Conservation (phyloP, 2,797 vertebrate genomes). For the Ceyx erithaca region DNA sequence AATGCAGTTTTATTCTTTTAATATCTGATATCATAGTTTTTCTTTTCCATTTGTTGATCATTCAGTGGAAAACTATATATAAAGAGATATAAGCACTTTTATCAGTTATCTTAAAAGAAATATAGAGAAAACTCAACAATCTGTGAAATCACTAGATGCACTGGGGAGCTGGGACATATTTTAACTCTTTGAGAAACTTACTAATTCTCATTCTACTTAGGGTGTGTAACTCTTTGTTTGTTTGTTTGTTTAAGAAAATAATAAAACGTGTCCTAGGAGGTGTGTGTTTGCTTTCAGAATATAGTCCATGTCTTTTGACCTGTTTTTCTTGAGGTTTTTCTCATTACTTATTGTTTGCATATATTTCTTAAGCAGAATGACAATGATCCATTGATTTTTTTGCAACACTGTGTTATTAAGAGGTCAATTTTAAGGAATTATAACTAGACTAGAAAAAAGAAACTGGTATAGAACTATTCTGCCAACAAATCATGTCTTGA, state of each 20-base stretch:
- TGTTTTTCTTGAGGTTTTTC: background rate
- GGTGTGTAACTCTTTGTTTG: background rate
- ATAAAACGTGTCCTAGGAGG: background rate
- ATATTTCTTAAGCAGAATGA: conserved; percentile 18
- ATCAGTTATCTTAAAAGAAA: conserved; percentile 20
- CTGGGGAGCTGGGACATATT: background rate
- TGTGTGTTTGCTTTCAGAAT: background rate
- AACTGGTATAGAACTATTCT: background rate
- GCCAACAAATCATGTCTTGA: background rate
- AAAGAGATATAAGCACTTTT: background rate
- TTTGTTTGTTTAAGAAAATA: background rate
- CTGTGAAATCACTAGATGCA: background rate
- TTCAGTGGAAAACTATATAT: background rate
- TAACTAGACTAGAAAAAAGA: background rate
- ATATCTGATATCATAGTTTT: too few species aligned
- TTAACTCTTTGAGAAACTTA: background rate
- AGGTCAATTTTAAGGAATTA: conserved; percentile 9
- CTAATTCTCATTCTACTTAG: background rate
- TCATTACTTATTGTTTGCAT: background rate
- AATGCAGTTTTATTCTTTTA: too few species aligned
- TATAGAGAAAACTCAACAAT: background rate
- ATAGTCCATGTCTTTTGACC: background rate
- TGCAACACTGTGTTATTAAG: background rate
- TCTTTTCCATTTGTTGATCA: too few species aligned
- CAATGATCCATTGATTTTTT: background rate